Evolutionary conservation across 2,888 invertebrate species (phyloP), one percentile per base, ranked within the genome.

Genomic region (Hybos culiciformis): DNA sequence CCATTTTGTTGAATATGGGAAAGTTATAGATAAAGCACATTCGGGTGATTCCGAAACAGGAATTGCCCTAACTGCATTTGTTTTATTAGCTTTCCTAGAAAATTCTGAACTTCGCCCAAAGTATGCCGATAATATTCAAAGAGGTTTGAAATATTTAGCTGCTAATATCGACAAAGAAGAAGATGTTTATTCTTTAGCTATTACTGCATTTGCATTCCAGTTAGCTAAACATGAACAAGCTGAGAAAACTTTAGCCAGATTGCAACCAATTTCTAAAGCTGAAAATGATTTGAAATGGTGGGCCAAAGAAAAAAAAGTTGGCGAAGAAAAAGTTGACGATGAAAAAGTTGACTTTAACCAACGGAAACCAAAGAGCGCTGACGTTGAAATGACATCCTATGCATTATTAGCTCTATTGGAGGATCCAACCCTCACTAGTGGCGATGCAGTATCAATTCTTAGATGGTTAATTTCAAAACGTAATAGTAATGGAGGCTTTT

Each of bases 351-450:
- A 82, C 0, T 74, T 75, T 1, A 75, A 77, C 74, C 69, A 66
- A 48, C 63, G 62, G 11, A 63, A 77, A 47, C 78, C 84, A 0
- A 73, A 75, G 46, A 79, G 84, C 31, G 75, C 82, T 1, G 62
- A 63, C 52, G 69, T 94, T 5, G 87, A 88, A 62, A 85, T 88
- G 53, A 92, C 94, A 0, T 79, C 93, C 0, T 96, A 94, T 63
- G 84, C 81, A 0, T 67, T 96, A 43, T 69, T 91, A 43, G 78
- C 86, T 0, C 76, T 74, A 59, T 56, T 78, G 12, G 63, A 64
- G 4, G n/a, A n/a, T n/a, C n/a, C n/a, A n/a, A n/a, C n/a, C n/a
- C n/a, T n/a, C n/a, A n/a, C n/a, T n/a, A n/a, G n/a, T n/a, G 58
- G 57, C 19, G 50, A 51, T 15, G 39, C 54, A 0, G 44, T 77